Evolutionary conservation across 1,140 invertebrate genomes (phyloP).

Genomic region (Calosoma granatense): DNA sequence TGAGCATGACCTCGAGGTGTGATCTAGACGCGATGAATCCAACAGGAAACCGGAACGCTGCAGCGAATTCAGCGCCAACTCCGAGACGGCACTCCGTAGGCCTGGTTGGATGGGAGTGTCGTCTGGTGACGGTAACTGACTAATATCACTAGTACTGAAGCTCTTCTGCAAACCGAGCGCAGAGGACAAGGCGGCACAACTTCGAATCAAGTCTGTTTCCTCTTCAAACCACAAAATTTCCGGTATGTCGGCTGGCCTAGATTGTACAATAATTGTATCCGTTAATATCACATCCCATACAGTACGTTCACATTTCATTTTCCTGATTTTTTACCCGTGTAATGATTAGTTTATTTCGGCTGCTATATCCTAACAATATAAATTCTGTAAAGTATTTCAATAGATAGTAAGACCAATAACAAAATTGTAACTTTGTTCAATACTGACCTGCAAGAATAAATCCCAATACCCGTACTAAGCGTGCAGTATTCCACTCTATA

Average conservation of each 20-base stretch:
- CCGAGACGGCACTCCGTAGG: conserved; percentile 49
- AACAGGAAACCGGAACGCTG: conserved; percentile 46
- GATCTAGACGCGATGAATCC: conserved; percentile 48
- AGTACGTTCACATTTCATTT: too few relatives aligned
- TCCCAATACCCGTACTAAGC: too few relatives aligned
- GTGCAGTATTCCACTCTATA: too few relatives aligned
- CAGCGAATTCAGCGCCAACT: conserved; percentile 53
- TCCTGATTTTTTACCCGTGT: too few relatives aligned
- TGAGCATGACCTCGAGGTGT: conserved; percentile 69
- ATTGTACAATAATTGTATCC: too few relatives aligned
- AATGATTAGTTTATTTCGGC: too few relatives aligned
- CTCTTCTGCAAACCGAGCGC: conserved; percentile 70
- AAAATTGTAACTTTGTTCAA: too few relatives aligned
- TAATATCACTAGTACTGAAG: conserved; percentile 70
- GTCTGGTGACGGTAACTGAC: conserved; percentile 40
- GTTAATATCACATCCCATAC: too few relatives aligned
- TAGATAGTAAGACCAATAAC: too few relatives aligned
- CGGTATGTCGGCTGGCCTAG: conserved; percentile 47
- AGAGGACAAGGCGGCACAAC: conserved; percentile 64
- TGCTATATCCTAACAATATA: too few relatives aligned
- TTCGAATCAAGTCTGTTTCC: conserved; percentile 64
- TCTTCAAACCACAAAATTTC: conserved; percentile 63
- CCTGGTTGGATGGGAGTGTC: conserved; percentile 9
- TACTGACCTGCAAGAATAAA: too few relatives aligned
- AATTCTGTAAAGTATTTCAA: too few relatives aligned